Conservation (phyloP, 2,113 vertebrate species). For the Cercocebus atys region DNA sequence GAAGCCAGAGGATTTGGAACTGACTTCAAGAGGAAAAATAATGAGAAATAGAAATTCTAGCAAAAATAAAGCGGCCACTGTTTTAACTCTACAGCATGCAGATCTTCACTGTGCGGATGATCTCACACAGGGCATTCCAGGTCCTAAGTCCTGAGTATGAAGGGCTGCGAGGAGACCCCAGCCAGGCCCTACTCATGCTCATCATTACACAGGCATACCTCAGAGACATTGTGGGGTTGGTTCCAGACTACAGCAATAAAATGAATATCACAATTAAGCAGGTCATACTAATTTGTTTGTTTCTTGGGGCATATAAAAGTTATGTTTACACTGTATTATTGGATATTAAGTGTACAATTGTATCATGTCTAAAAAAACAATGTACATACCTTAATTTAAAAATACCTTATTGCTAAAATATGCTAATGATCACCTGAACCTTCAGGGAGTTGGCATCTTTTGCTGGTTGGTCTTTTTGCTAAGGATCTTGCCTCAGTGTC, state of each 20-base stretch:
- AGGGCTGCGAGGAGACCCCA: neutral
- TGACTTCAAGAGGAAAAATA: slow-evolving; percentile 27
- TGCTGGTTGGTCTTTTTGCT: neutral
- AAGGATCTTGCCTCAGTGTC: neutral
- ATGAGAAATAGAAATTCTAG: slow-evolving; percentile 34
- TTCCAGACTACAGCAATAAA: neutral
- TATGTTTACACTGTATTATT: neutral
- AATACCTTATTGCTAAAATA: neutral
- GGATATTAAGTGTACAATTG: neutral
- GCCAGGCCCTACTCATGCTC: neutral
- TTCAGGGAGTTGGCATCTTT: neutral
- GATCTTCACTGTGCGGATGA: neutral
- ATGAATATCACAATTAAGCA: neutral
- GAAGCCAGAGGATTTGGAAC: slow-evolving; percentile 45
- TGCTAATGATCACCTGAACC: neutral
- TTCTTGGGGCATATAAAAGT: neutral
- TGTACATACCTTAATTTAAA: neutral
- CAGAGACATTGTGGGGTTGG: neutral
- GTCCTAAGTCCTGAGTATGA: neutral
- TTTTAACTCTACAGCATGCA: neutral
- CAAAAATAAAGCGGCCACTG: neutral
- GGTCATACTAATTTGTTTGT: neutral
- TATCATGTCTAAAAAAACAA: neutral
- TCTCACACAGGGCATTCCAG: too few species aligned
- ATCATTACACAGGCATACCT: neutral